Evolutionary conservation across 2,113 vertebrate species (phyloP).

Genomic region (Podilymbus podiceps): DNA sequence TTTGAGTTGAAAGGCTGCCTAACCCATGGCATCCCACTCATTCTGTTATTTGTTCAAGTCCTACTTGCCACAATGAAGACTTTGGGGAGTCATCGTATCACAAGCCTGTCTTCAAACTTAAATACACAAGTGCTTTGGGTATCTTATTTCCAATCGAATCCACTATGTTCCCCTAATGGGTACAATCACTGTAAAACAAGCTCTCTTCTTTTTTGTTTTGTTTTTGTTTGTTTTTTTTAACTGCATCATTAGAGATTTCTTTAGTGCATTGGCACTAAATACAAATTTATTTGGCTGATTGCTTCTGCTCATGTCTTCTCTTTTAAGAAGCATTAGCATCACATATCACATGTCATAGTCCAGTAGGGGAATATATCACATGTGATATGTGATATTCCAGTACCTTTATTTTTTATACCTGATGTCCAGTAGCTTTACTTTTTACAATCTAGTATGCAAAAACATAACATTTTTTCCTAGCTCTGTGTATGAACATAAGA

Average conservation of each 20-base stretch:
- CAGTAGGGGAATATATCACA: too few relatives aligned
- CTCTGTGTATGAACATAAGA: background rate
- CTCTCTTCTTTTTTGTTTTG: background rate
- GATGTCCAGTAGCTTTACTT: background rate
- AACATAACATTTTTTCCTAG: background rate
- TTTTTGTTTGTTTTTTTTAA: background rate
- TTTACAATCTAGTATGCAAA: background rate
- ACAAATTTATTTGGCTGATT: slow-evolving; percentile 11
- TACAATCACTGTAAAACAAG: slow-evolving; percentile 48
- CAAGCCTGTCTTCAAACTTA: slow-evolving; percentile 1
- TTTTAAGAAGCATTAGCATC: background rate
- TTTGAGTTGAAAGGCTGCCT: slow-evolving; percentile 13
- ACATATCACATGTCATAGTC: background rate
- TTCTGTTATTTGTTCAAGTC: background rate
- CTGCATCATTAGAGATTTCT: slow-evolving; percentile 4
- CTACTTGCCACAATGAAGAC: background rate
- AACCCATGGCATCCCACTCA: background rate
- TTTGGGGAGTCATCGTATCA: slow-evolving; percentile 16
- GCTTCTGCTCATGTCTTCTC: background rate
- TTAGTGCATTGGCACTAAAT: background rate
- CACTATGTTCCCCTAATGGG: background rate
- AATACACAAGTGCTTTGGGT: slow-evolving; percentile 7
- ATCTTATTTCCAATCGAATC: slow-evolving; percentile 43
- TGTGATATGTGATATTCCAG: too few relatives aligned
- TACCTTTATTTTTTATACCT: too few relatives aligned